Conservation (phyloP, 2,113 vertebrate genomes). For the Craseonycteris thonglongyai region DNA sequence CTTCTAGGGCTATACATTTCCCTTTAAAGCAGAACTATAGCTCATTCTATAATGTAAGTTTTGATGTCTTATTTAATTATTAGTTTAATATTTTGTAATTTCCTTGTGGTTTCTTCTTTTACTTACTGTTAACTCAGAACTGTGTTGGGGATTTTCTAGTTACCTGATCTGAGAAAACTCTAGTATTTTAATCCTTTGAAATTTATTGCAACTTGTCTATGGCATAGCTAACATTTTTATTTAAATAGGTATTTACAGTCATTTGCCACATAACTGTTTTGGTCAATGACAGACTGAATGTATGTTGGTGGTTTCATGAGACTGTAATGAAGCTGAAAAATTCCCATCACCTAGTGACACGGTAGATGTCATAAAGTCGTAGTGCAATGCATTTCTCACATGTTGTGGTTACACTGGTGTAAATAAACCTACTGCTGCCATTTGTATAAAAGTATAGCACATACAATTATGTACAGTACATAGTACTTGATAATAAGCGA, state of each 20-base stretch:
- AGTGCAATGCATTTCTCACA: not conserved
- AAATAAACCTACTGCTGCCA: not conserved
- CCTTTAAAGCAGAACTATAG: not conserved
- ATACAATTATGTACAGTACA: not conserved
- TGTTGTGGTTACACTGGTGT: not conserved
- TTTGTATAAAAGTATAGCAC: not conserved
- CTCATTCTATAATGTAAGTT: not conserved
- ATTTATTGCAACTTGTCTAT: not conserved
- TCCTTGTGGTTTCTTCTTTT: not conserved
- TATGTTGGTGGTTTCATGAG: not conserved
- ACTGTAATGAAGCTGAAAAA: not conserved
- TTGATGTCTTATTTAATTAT: not conserved
- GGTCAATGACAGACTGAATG: not conserved
- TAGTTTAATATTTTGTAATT: not conserved
- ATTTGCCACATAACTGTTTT: not conserved
- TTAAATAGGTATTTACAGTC: not conserved
- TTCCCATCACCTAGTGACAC: not conserved
- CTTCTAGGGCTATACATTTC: not conserved
- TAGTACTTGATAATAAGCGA: not conserved
- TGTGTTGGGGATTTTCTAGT: not conserved
- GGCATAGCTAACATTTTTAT: not conserved
- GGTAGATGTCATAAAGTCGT: not conserved
- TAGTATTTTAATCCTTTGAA: not conserved
- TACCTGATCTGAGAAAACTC: not conserved
- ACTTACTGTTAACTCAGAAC: not conserved